Conservation (phyloP, 1,140 invertebrate genomes). For the Pseudomyrmex dendroicus region DNA sequence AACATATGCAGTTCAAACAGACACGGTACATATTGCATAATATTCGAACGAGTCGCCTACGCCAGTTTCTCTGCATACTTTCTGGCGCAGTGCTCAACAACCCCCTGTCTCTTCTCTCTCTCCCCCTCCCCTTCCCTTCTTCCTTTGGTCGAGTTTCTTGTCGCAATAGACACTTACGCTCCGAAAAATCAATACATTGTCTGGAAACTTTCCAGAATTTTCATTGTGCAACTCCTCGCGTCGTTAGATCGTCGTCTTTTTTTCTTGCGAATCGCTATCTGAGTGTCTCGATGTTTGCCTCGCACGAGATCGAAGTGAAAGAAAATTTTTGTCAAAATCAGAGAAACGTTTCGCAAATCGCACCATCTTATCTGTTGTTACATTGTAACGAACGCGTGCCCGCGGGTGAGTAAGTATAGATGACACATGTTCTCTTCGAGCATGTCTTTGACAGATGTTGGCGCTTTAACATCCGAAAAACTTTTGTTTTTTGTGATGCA, state of each 20-base stretch:
- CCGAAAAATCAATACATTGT: constrained; percentile 44
- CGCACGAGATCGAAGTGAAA: constrained; percentile 16
- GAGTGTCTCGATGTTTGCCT: constrained; percentile 35
- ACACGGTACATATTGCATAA: constrained; percentile 22
- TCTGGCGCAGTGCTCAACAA: constrained; percentile 18
- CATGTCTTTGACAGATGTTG: constrained; percentile 15
- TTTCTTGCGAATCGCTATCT: constrained; percentile 14
- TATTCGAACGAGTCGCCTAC: constrained; percentile 18
- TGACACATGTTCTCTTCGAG: neutral
- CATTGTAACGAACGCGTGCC: neutral
- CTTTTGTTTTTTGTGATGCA: neutral
- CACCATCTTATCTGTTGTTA: neutral
- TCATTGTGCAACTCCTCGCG: constrained; percentile 43
- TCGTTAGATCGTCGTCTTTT: neutral
- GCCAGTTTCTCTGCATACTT: constrained; percentile 24
- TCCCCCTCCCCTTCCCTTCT: no score
- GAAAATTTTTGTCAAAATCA: constrained; percentile 8
- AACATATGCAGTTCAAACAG: constrained; percentile 11
- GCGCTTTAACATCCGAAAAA: neutral
- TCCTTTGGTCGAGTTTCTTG: constrained; percentile 11
- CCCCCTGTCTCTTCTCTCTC: neutral
- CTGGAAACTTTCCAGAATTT: constrained; percentile 57
- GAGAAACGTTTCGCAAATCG: neutral
- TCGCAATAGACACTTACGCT: constrained; percentile 24
- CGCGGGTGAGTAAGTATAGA: neutral